Conservation (phyloP, 1,140 invertebrate genomes). For the Belonocnema kinseyi region DNA sequence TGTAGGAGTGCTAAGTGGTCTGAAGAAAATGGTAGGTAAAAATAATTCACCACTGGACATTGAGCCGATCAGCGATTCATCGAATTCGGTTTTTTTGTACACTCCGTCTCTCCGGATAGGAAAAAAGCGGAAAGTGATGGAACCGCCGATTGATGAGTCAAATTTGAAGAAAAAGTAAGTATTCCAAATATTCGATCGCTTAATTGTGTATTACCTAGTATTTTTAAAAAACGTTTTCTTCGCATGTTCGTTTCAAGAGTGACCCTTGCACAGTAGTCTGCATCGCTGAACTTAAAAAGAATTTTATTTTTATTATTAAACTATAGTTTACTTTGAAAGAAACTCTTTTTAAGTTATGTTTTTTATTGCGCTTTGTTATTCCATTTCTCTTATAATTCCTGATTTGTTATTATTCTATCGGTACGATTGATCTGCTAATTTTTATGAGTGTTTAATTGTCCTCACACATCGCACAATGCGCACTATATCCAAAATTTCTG, state of each 20-base stretch:
- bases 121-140: constrained; percentile 80
- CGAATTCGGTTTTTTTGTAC: constrained; percentile 48
- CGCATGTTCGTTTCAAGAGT: too few species aligned
- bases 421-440: background rate
- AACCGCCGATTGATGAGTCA: constrained; percentile 64
- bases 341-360: too few species aligned
- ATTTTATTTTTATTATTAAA: too few species aligned
- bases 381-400: too few species aligned
- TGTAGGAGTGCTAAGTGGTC: constrained; percentile 84
- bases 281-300: too few species aligned
- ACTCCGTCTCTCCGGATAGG: constrained; percentile 76
- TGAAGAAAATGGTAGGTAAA: constrained; percentile 84
- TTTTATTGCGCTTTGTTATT: too few species aligned
- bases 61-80: constrained; percentile 35
- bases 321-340: too few species aligned
- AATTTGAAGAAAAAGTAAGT: constrained; percentile 78
- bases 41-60: constrained; percentile 68
- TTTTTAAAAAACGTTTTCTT: too few species aligned
- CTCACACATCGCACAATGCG: background rate
- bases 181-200: constrained; percentile 18
- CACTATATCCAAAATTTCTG: constrained; percentile 31
- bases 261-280: too few species aligned
- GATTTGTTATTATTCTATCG: constrained; percentile 20
- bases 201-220: background rate
- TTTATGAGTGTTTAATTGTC: background rate